phyloP scores from a whole-genome alignment of 2,797 vertebrate genomes.

The Fringilla coelebs region DNA sequence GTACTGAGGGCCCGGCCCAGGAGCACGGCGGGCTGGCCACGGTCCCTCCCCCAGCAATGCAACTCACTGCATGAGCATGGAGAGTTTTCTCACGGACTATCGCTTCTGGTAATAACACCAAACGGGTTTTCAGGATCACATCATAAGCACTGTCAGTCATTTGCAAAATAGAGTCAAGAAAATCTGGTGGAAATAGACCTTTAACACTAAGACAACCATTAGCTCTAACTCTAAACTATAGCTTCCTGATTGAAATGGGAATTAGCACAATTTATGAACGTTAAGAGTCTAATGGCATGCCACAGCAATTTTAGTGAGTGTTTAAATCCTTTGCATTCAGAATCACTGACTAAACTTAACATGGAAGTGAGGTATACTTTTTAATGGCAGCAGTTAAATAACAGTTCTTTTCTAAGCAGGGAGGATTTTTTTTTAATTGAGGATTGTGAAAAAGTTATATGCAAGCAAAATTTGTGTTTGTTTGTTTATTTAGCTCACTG shows the following conservation, averaged over 20 bases:
- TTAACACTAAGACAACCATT: conserved; percentile 34
- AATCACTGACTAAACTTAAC: conserved; percentile 18
- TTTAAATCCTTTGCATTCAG: conserved; percentile 38
- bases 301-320: conserved; percentile 32
- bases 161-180: conserved; percentile 22
- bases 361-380: conserved; percentile 21
- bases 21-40: not conserved
- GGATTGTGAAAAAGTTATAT: conserved; percentile 28
- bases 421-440: conserved; percentile 3
- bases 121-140: conserved; percentile 15
- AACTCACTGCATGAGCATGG: conserved; percentile 64
- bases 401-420: conserved; percentile 16
- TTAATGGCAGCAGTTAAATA: conserved; percentile 34
- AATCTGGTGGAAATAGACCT: conserved; percentile 29
- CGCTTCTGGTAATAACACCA: conserved; percentile 2
- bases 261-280: conserved; percentile 38
- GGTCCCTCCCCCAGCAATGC: not conserved
- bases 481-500: conserved; percentile 62
- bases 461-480: conserved; percentile 46
- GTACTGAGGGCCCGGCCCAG: conserved; percentile 62
- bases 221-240: conserved; percentile 38
- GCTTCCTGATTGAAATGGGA: conserved; percentile 30
- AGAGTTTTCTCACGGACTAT: conserved; percentile 27
- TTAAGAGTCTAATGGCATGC: conserved; percentile 24
- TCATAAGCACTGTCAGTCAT: conserved; percentile 34